Percentiles rank a stretch among this genome's conserved stretches.
Conservation (phyloP, 2,888 invertebrate genomes). For the Nomada hirtipes region DNA sequence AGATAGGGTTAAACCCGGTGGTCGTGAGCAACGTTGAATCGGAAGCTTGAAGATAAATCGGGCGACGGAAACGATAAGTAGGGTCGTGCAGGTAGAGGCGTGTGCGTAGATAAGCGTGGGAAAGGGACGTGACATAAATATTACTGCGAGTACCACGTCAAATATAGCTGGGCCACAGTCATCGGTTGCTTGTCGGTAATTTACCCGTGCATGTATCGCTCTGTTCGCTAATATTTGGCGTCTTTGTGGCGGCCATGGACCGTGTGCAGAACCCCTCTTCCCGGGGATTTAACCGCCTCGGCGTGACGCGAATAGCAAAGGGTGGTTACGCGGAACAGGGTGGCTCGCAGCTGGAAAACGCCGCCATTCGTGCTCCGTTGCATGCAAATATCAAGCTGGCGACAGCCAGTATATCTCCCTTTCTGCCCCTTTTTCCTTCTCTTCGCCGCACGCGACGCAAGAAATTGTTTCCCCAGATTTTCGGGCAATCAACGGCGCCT, state of each 20-base stretch:
- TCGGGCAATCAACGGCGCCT: conserved; percentile 13
- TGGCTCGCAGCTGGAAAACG: background rate
- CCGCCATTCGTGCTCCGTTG: background rate
- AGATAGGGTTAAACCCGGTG: background rate
- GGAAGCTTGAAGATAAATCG: conserved; percentile 23
- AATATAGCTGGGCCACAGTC: background rate
- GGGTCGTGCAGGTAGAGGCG: background rate
- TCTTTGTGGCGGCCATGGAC: conserved; percentile 12
- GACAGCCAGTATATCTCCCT: no score
- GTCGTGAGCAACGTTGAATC: conserved; percentile 27
- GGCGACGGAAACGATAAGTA: conserved; percentile 13
- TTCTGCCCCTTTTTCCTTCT: background rate
- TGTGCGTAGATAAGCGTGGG: conserved; percentile 5
- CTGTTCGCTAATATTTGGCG: conserved; percentile 35
- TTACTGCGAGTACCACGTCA: background rate
- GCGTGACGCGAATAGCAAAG: conserved; percentile 34
- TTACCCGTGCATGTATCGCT: conserved; percentile 16
- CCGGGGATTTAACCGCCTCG: conserved; percentile 30
- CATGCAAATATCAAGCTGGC: conserved; percentile 18
- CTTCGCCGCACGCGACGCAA: background rate
- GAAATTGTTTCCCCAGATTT: background rate
- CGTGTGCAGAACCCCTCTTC: background rate
- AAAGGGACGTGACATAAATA: conserved; percentile 41
- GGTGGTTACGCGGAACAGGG: background rate
- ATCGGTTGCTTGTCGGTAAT: conserved; percentile 24